Conservation (phyloP, 2,888 invertebrate species). For the Latrodectus hesperus region DNA sequence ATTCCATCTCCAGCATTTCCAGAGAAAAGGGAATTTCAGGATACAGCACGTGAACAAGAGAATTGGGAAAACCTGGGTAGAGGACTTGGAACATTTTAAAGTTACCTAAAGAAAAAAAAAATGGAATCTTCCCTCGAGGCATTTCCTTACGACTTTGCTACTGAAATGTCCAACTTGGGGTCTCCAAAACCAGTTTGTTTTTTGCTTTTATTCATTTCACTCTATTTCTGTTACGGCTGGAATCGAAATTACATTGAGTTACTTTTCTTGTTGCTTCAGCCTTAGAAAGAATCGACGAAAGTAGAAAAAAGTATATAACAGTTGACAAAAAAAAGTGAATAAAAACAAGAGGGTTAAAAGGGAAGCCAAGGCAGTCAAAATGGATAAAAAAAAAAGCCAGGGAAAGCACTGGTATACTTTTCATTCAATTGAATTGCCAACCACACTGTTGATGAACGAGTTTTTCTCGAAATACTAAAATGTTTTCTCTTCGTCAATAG, state of each 20-base stretch:
- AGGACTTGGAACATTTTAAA: background rate
- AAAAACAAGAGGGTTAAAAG: background rate
- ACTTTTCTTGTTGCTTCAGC: conserved; percentile 26
- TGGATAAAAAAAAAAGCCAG: conserved; percentile 4
- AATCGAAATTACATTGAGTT: conserved; percentile 36
- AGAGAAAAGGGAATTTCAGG: background rate
- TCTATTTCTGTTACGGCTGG: conserved; percentile 44
- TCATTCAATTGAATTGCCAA: conserved; percentile 50
- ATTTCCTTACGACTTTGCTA: conserved; percentile 29
- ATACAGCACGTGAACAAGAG: background rate
- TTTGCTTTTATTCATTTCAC: conserved; percentile 32
- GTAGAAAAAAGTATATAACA: background rate
- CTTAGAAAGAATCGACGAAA: background rate
- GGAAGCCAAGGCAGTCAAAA: background rate
- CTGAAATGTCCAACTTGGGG: conserved; percentile 18
- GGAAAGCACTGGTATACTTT: conserved; percentile 15
- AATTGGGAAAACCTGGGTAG: background rate
- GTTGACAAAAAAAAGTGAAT: conserved; percentile 35
- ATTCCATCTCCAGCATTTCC: background rate
- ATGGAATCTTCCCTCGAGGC: conserved; percentile 1
- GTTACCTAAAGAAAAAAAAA: too few species aligned
- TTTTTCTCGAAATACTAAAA: conserved; percentile 30
- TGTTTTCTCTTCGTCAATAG: conserved; percentile 15
- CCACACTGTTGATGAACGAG: conserved; percentile 38
- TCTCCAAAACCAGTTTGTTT: background rate